Conservation (phyloP, 2,113 vertebrate genomes). For the Australoheros scitulus region DNA sequence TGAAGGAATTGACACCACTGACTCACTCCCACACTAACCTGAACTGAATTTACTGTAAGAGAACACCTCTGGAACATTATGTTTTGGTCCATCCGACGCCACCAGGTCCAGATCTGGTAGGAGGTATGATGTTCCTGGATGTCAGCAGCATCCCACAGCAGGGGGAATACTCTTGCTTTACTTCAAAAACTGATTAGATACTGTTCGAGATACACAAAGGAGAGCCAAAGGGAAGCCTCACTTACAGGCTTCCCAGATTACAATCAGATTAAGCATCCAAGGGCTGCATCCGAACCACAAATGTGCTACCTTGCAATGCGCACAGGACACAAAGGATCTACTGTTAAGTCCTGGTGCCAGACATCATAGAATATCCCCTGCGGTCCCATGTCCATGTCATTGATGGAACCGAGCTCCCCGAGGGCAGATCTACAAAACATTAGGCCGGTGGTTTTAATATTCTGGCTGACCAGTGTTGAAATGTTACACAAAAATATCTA, state of each 20-base stretch:
- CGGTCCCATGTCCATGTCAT: neutral
- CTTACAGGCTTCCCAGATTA: neutral
- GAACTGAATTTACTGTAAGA: too few relatives aligned
- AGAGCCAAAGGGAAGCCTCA: neutral
- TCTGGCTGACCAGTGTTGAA: neutral
- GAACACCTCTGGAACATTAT: too few relatives aligned
- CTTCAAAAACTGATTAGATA: neutral
- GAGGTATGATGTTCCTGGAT: neutral
- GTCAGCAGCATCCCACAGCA: neutral
- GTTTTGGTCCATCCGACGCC: too few relatives aligned
- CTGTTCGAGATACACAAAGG: neutral
- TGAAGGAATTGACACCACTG: too few relatives aligned
- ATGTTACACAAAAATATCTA: conserved; percentile 2
- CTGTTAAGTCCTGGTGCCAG: neutral
- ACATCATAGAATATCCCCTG: neutral
- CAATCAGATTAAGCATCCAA: conserved; percentile 7
- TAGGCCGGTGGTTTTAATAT: neutral
- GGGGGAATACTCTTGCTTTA: neutral
- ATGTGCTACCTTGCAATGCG: neutral
- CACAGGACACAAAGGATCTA: neutral
- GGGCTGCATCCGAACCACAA: neutral
- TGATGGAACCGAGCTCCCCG: neutral
- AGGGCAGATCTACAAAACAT: neutral
- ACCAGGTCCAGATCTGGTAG: too few relatives aligned
- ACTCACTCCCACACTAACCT: too few relatives aligned